Evolutionary conservation across 2,888 invertebrate genomes (phyloP).

Genomic region (Mylabris sibirica): DNA sequence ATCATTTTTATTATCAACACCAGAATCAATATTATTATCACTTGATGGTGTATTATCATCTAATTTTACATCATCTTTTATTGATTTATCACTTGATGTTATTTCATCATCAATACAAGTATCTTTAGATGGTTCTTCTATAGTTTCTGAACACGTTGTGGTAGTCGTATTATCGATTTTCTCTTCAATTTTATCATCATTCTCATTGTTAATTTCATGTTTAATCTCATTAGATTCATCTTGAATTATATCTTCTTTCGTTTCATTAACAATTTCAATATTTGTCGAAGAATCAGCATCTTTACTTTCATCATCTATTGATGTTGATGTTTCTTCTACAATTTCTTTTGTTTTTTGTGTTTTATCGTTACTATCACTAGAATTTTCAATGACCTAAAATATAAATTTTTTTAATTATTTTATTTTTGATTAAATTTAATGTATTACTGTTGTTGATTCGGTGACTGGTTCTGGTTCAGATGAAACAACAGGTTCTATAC

Average conservation of each 20-base stretch:
- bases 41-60: constrained; percentile 30
- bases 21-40: constrained; percentile 34
- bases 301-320: constrained; percentile 48
- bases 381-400: neutral
- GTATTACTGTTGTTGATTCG: constrained; percentile 10
- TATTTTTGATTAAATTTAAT: neutral
- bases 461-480: constrained; percentile 31
- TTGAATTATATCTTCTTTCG: constrained; percentile 54
- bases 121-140: constrained; percentile 26
- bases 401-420: neutral
- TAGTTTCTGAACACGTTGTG: constrained; percentile 32
- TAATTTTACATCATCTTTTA: constrained; percentile 30
- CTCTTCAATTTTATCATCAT: constrained; percentile 58
- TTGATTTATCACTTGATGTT: constrained; percentile 14
- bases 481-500: constrained; percentile 51
- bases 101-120: constrained; percentile 22
- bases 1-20: constrained; percentile 39
- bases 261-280: constrained; percentile 29
- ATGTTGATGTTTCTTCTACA: constrained; percentile 59
- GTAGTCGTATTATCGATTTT: constrained; percentile 64
- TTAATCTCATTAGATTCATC: constrained; percentile 54
- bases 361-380: constrained; percentile 50
- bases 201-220: constrained; percentile 53
- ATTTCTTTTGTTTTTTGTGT: constrained; percentile 62
- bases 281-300: constrained; percentile 38